A percentile compares a stretch with the other conserved stretches of the same genome.
These are phyloP conservation scores for Tetranychus piercei DNA, from an alignment of 2,888 invertebrate species.

Conservation along the genomic window DNA sequence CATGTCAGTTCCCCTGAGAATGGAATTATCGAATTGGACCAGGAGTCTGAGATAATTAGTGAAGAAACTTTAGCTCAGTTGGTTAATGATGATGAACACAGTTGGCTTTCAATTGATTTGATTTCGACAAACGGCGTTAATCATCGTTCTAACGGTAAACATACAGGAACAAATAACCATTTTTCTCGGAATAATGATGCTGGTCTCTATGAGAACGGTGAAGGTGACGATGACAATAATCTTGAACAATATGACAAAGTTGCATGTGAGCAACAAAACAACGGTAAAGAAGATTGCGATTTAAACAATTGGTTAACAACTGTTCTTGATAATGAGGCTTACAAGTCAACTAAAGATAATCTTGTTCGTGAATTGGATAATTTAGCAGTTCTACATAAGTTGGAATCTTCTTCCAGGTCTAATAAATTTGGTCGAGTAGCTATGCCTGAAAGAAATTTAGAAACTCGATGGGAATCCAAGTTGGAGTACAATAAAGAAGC, in stretches of 20 bases:
- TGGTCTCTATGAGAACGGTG: background rate
- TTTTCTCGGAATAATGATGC: background rate
- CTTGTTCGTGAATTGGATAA: background rate
- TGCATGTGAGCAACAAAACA: background rate
- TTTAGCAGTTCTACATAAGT: background rate
- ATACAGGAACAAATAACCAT: background rate
- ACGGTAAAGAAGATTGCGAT: background rate
- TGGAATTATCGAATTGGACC: background rate
- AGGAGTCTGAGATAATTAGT: background rate
- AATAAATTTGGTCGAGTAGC: background rate
- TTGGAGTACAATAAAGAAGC: background rate
- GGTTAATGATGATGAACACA: background rate
- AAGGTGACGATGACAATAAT: background rate
- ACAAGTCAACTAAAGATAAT: background rate
- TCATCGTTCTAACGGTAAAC: background rate
- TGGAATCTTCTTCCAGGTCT: background rate
- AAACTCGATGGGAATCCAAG: background rate
- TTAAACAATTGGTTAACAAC: background rate
- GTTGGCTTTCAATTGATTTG: background rate
- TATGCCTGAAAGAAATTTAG: background rate
- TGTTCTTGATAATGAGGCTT: background rate
- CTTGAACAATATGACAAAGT: background rate
- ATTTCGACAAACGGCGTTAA: background rate
- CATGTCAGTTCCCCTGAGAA: background rate
- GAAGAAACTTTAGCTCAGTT: constrained; percentile 5